Evolutionary conservation across 2,113 vertebrate species (phyloP), one percentile per base, ranked within the genome.

Genomic region (Microcebus murinus): DNA sequence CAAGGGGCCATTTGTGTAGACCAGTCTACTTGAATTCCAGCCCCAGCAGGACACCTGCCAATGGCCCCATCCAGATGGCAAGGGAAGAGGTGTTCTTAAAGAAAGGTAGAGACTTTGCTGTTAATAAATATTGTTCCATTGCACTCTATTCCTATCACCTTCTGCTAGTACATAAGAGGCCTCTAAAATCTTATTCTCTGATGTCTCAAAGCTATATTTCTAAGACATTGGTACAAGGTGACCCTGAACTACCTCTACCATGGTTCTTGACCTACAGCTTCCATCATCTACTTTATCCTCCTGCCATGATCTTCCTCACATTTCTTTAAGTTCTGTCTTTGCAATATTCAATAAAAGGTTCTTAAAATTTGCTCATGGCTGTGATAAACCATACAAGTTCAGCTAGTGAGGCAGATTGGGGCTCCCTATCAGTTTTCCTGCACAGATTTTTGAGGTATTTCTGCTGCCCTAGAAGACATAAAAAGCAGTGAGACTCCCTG

Each of bases 1-100:
- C 74, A 50, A 39, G 25, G 36, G 67, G 34, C 81, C 36, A 84
- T 48, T 74, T 90, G 55, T 89, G 73, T n/a, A 90, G 63, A 87
- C 80, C 96, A 97, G 86, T 85, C 76, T 61, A 68, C 59, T 88
- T 45, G 55, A 96, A 88, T 92, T 91, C 90, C 92, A 90, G 89
- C 50, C 42, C 36, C 34, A 21, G 50, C 21, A 55, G 61, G n/a
- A 86, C 14, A 34, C 14, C 20, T 45, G 65, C 8, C 93, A 85
- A 39, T 63, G 45, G 18, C 25, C 45, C 57, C 45, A 50, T 55
- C 14, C 39, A 48, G 61, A 71, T 55, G 67, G 82, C 7, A 20
- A 59, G 42, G 39, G 59, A 81, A 13, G 34, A 57, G 39, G 25
- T 68, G 21, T 63, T 85, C 36, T 83, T 88, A 45, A 81, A 88